These are phyloP conservation scores for Colaptes auratus DNA, from an alignment of 2,113 vertebrate species.

Conservation along the genomic window DNA sequence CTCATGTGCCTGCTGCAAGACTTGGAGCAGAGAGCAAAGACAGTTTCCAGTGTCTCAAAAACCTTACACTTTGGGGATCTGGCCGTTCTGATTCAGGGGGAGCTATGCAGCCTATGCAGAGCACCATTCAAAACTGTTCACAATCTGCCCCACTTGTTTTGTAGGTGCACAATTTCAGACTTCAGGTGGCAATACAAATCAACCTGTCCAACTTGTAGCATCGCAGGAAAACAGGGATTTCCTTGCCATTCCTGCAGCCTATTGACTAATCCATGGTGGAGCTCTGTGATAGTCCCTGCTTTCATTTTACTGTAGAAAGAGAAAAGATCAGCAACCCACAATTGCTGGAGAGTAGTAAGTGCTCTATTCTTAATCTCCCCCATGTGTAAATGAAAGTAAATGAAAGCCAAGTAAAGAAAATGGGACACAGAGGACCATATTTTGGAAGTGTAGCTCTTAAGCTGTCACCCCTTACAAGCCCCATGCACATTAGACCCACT, in stretches of 20 bases:
- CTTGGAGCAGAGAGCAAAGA: background rate
- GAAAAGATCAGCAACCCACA: background rate
- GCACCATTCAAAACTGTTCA: background rate
- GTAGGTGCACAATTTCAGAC: background rate
- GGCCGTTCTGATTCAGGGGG: background rate
- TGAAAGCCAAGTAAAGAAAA: background rate
- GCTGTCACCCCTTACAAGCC: constrained; percentile 39
- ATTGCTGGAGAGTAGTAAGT: background rate
- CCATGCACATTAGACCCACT: constrained; percentile 10
- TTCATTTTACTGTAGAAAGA: background rate
- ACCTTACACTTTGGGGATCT: background rate
- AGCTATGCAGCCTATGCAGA: background rate
- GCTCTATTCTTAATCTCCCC: background rate
- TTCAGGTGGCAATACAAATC: background rate
- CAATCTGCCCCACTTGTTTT: background rate
- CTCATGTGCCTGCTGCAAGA: background rate
- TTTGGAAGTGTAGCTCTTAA: constrained; percentile 47
- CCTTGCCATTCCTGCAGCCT: background rate
- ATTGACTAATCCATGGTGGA: fast-evolving
- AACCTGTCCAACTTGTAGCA: background rate
- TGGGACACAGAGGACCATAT: constrained; percentile 33
- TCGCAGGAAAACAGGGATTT: background rate
- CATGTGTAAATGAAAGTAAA: background rate
- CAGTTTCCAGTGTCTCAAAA: background rate
- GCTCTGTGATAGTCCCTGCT: background rate